Base-by-base conservation (phyloP, 1,140 invertebrate genomes). In the Thaumatotibia leucotreta region DNA sequence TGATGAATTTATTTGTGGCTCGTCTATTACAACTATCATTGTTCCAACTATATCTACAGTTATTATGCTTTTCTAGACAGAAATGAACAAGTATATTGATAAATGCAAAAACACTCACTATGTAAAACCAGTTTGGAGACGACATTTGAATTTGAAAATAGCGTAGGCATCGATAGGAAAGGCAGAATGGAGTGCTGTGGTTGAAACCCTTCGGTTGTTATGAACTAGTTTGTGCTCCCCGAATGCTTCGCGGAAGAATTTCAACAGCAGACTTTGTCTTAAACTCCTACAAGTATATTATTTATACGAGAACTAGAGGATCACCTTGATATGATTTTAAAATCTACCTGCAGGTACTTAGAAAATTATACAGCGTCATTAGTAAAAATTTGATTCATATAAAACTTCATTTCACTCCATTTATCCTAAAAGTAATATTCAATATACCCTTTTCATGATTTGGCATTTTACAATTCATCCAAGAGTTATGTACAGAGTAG, bases 391-490 rank as follows among this genome's bases (percentile, higher is more conserved):
- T 82, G 77, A 83, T 84, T 86, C 69, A 70, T 87, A 87, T 83
- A 88, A 87, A 87, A 88, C 77, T 81, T 77, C 81, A 82, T 87
- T 82, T 75, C 81, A 80, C 75, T 74, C 75, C 76, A 74, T 82
- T 85, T 82, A 87, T 80, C 79, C 83, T 86, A 87, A 85, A 87
- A 84, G 77, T 86, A 83, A 84, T 82, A 83, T 82, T 82, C 73
- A 84, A 85, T 83, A 86, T 86, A 84, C 84, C 85, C 82, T 88
- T 84, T 82, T 79, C 80, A 85, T 88, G 87, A 87, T 88, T 88
- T 87, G 86, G 84, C 87, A 75, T 80, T 74, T 77, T 73, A 82
- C 77, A 80, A 77, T 84, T 77, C 73, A 84, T 77, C 71, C 70
- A 72, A 84, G 73, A 79, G 78, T 78, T 73, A 58, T 24, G 27